Evolutionary conservation across 2,113 vertebrate genomes (phyloP), one percentile per base, ranked within the genome.

Genomic region (Gadus macrocephalus): DNA sequence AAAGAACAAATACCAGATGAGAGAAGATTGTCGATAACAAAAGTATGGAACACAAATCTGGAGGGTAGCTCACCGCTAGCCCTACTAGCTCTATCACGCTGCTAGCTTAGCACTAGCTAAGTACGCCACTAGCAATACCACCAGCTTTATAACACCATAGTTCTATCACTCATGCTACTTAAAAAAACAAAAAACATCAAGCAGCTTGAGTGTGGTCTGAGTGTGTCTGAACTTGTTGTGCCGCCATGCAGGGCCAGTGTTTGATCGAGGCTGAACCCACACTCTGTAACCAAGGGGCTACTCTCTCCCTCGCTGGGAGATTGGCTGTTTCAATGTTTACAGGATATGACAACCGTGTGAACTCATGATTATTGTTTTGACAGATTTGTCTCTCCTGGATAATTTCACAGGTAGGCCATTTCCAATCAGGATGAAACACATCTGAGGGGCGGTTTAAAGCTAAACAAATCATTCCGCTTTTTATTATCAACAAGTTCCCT

Each of bases 201-300:
- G 85, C 70, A 53, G 63, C 56, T 63, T 67, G 53, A 83, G 77
- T 75, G 68, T 79, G 77, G 79, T 81, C 76, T 80, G 76, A 64
- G 85, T 76, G 78, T 87, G 80, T 85, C 79, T 85, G 71, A 85
- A 86, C 85, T 81, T 83, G 86, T 88, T 89, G 83, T 11, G 62
- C 75, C 87, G 77, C 80, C 72, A n/a, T 71, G 78, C 89, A 87
- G 80, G 70, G 60, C 76, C 68, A 55, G 53, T 71, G 78, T 66
- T 81, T 68, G 79, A 71, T 68, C 62, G 27, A 60, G 66, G 64
- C 72, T 61, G 69, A 64, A 73, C 53, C 42, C 62, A 14, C 71
- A 66, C 62, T 76, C 17, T 12, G 15, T 71, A 12, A 58, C 75
- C 17, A 9, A 42, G 64, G 62, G 31, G 31, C 4, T 35, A 35